Evolutionary conservation across 1,140 invertebrate genomes (phyloP).

Genomic region (Coptotermes formosanus): DNA sequence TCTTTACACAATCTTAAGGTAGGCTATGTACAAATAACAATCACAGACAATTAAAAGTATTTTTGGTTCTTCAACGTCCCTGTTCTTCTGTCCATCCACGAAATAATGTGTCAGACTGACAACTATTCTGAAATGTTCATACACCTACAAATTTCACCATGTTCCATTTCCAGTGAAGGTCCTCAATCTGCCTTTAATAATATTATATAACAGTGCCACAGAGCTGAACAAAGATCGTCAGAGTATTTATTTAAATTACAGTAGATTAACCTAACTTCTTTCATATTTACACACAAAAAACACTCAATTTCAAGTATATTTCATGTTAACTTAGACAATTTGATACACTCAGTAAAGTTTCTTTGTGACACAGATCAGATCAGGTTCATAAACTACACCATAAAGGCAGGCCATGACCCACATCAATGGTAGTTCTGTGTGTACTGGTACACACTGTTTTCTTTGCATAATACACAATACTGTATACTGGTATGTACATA

Average conservation of each 20-base stretch:
- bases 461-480: neutral
- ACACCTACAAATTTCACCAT: neutral
- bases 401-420: neutral
- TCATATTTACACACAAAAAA: neutral
- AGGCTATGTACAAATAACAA: neutral
- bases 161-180: neutral
- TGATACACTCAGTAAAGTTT: neutral
- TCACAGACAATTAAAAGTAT: neutral
- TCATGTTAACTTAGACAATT: neutral
- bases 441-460: neutral
- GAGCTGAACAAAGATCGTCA: neutral
- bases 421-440: neutral
- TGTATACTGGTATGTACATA: neutral
- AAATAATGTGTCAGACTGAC: neutral
- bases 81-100: neutral
- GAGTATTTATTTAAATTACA: neutral
- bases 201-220: no score
- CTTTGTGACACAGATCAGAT: neutral
- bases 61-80: neutral
- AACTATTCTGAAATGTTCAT: neutral
- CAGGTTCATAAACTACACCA: neutral
- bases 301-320: neutral
- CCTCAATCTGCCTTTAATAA: neutral
- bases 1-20: neutral
- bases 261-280: neutral